Evolutionary conservation across 2,113 vertebrate genomes (phyloP).

Genomic region (Perccottus glenii): DNA sequence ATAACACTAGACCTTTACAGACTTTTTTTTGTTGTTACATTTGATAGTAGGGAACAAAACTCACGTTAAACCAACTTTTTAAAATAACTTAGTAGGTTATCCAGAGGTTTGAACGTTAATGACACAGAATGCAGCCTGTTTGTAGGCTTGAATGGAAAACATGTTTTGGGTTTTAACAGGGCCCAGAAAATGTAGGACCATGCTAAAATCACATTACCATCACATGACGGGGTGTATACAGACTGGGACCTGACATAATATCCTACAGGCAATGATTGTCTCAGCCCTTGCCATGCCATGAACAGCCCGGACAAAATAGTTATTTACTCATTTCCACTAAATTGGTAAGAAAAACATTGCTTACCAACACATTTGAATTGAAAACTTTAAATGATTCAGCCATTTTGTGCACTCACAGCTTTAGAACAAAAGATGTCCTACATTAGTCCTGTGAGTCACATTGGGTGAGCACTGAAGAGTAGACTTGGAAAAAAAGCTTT

Average conservation of each 20-base stretch:
- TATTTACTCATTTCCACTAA: not conserved
- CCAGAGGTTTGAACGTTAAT: not conserved
- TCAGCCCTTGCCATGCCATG: not conserved
- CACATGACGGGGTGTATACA: not conserved
- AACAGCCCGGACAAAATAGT: not conserved
- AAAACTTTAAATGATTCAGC: not conserved
- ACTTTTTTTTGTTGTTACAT: not conserved
- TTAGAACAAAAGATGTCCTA: conserved; percentile 27
- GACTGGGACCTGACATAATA: too few relatives aligned
- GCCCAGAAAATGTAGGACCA: not conserved
- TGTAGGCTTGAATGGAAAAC: not conserved
- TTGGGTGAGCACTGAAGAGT: conserved; percentile 37
- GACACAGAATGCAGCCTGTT: not conserved
- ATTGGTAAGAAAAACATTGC: not conserved
- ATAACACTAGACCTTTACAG: not conserved
- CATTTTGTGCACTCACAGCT: conserved; percentile 8
- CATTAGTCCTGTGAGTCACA: conserved; percentile 28
- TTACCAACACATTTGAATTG: not conserved
- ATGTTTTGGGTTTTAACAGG: not conserved
- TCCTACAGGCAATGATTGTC: not conserved
- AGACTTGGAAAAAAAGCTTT: conserved; percentile 28
- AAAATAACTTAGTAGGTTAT: not conserved
- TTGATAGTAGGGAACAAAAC: not conserved
- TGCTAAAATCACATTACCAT: not conserved
- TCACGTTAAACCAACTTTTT: not conserved